Base-by-base conservation (phyloP, 2,113 vertebrate genomes). In the Dissostichus mawsoni region DNA sequence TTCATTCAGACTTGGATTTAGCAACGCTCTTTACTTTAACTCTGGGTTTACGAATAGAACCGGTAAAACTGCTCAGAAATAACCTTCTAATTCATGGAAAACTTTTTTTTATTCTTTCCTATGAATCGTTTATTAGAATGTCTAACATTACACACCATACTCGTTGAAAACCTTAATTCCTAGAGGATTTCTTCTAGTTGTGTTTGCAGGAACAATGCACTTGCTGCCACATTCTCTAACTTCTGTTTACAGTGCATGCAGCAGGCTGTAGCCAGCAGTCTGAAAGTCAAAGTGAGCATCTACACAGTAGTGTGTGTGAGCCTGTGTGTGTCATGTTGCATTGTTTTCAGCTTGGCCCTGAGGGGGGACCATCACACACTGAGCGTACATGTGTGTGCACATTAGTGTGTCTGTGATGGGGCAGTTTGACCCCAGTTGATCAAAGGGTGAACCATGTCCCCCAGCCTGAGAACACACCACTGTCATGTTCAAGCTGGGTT, bases 391-490 rank as follows among this genome's bases (percentile, higher is more conserved):
- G 59, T 58, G 57, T 56, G 65, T 61, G 61, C 3, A n/a, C 65
- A 25, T 52, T 25, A 4, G 74, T 36, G 63, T 53, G 73, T 77
- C 25, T 75, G 73, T 17, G 67, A 33, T 41, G 63, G 84, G 66
- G 71, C 69, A 33, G 66, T 83, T 84, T 89, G 85, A 84, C 86
- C 84, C 79, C 63, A 14, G 36, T 89, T 91, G 83, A 89, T 77
- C 80, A 56, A 61, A 3, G 17, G 0, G 25, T 81, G 81, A 85
- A 85, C 86, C 65, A 59, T 84, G 69, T 78, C 87, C 83, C 41
- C 8, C 1, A 84, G 87, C 82, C 51, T 77, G 55, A 70, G 45
- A 69, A 81, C 78, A 69, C 33, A 52, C 74, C 14, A 41, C 47
- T 74, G 82, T 84, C 87, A 82, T 59, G 57, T 86, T 62, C 77